These are phyloP conservation scores for Yoshiicerus persimilis DNA, from an alignment of 1,140 invertebrate species.

Conservation along the genomic window DNA sequence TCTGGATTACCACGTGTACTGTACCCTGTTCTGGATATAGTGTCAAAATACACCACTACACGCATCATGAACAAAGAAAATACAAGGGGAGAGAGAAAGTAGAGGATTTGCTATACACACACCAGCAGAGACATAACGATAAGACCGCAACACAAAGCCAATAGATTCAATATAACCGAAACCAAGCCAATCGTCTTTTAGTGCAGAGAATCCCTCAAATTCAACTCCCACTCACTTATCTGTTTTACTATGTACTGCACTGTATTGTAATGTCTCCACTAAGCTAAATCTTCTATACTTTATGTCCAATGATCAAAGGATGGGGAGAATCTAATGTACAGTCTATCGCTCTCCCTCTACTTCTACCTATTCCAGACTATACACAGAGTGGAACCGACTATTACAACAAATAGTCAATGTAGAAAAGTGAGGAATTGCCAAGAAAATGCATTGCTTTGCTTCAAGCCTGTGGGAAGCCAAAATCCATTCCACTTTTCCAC, in stretches of 20 bases:
- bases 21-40: no score
- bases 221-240: background rate
- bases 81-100: background rate
- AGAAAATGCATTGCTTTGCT: conserved; percentile 8
- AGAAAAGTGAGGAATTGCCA: background rate
- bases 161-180: background rate
- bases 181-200: background rate
- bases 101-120: background rate
- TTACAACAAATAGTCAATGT: conserved; percentile 9
- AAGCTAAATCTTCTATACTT: background rate
- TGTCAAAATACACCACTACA: background rate
- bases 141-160: background rate
- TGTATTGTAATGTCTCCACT: background rate
- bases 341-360: no score
- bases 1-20: background rate
- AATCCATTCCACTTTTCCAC: conserved; percentile 4
- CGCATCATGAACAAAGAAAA: no score
- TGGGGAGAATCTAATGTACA: background rate
- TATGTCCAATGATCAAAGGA: background rate
- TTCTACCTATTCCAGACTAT: no score
- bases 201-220: background rate
- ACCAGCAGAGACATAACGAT: background rate
- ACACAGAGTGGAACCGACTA: background rate
- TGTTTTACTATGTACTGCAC: background rate
- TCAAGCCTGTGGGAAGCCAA: conserved; percentile 1